These are phyloP conservation scores for Leptobrachium ailaonicum DNA, from an alignment of 2,113 vertebrate species.

Conservation along the genomic window DNA sequence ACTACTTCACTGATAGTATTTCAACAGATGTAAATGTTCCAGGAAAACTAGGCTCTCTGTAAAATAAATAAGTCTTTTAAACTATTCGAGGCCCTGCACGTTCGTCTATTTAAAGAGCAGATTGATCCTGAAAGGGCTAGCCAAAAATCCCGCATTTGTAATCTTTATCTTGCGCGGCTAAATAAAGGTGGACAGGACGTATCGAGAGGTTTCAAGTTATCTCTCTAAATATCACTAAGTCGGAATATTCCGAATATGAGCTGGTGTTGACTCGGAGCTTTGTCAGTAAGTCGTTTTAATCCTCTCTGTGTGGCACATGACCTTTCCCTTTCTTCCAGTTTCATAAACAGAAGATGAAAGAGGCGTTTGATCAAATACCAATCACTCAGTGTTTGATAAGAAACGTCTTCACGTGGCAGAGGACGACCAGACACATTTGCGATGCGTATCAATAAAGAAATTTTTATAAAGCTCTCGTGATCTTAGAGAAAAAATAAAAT, in stretches of 20 bases:
- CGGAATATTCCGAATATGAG: background rate
- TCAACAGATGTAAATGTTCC: too few species aligned
- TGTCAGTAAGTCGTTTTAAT: slow-evolving; percentile 3
- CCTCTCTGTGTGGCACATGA: background rate
- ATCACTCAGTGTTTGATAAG: background rate
- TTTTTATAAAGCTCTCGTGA: too few species aligned
- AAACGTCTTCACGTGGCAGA: too few species aligned
- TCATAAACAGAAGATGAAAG: background rate
- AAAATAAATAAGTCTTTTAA: too few species aligned
- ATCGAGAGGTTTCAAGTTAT: background rate
- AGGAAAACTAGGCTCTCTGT: too few species aligned
- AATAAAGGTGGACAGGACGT: background rate
- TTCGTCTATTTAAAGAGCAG: background rate
- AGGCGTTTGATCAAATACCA: background rate
- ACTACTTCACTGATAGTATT: too few species aligned
- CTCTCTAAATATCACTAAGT: background rate
- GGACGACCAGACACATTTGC: too few species aligned
- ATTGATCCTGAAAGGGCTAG: background rate
- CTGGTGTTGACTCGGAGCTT: background rate
- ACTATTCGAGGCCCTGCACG: too few species aligned
- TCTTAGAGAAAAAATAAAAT: too few species aligned
- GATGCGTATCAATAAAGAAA: too few species aligned
- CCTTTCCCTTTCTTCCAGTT: too few species aligned
- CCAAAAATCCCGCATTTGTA: background rate
- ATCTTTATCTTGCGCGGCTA: background rate